These are phyloP conservation scores for Heliconius hermathena DNA, from an alignment of 1,140 invertebrate species.

Conservation along the genomic window DNA sequence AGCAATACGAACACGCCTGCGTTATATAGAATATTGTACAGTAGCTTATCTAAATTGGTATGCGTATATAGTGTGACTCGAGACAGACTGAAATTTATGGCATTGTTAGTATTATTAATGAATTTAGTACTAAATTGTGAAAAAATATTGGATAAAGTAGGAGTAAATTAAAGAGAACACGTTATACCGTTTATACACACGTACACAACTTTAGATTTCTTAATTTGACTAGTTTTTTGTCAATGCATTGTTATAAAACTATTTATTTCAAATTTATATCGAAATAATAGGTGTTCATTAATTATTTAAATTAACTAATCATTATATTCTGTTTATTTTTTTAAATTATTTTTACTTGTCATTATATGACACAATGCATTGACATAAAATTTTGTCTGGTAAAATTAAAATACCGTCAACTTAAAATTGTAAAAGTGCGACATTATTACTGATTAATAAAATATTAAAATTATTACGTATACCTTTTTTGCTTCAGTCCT, in stretches of 20 bases:
- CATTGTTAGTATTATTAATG: slow-evolving; percentile 26
- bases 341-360: not conserved
- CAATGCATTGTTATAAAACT: not conserved
- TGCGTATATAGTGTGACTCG: slow-evolving; percentile 45
- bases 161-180: not conserved
- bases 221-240: not conserved
- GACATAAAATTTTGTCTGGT: not conserved
- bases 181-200: not conserved
- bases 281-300: too few species aligned
- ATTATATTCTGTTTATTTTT: not conserved
- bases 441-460: not conserved
- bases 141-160: not conserved
- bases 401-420: not conserved
- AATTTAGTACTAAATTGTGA: slow-evolving; percentile 22
- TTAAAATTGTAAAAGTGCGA: slow-evolving; percentile 1
- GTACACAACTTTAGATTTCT: not conserved
- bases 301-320: too few species aligned
- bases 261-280: too few species aligned
- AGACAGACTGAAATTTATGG: slow-evolving; percentile 33
- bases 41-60: slow-evolving; percentile 52
- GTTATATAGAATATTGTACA: slow-evolving; percentile 45
- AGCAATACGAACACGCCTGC: slow-evolving; percentile 62
- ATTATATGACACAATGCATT: not conserved
- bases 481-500: not conserved
- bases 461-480: not conserved